Conservation (phyloP, 2,113 vertebrate species). For the Varanus salvator region DNA sequence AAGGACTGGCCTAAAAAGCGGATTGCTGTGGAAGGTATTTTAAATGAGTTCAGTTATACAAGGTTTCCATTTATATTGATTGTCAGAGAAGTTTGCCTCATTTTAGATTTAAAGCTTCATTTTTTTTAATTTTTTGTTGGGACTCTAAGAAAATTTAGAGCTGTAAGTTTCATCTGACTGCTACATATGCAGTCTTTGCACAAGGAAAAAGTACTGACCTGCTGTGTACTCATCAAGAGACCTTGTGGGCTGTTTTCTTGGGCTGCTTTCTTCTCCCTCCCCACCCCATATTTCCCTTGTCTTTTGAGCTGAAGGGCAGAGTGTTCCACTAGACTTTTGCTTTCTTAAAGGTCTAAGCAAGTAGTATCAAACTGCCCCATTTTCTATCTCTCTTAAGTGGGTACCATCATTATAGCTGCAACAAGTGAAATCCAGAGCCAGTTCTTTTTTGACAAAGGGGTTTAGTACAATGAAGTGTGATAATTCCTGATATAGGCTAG, state of each 20-base stretch:
- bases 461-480: background rate
- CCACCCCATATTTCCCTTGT: background rate
- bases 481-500: background rate
- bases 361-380: background rate
- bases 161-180: background rate
- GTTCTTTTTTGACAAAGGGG: background rate
- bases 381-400: background rate
- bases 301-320: background rate
- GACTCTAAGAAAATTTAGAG: background rate
- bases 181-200: background rate
- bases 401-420: background rate
- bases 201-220: background rate
- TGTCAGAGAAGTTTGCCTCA: background rate
- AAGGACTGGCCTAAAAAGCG: conserved; percentile 97
- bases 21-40: conserved; percentile 91
- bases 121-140: background rate
- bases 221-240: background rate
- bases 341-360: background rate
- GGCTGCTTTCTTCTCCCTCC: background rate
- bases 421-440: background rate
- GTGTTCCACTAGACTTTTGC: background rate
- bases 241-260: background rate
- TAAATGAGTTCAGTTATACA: background rate
- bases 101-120: background rate
- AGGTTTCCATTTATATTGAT: background rate